These are phyloP conservation scores for Amphibalanus amphitrite DNA, from an alignment of 1,140 invertebrate genomes.

Conservation along the genomic window DNA sequence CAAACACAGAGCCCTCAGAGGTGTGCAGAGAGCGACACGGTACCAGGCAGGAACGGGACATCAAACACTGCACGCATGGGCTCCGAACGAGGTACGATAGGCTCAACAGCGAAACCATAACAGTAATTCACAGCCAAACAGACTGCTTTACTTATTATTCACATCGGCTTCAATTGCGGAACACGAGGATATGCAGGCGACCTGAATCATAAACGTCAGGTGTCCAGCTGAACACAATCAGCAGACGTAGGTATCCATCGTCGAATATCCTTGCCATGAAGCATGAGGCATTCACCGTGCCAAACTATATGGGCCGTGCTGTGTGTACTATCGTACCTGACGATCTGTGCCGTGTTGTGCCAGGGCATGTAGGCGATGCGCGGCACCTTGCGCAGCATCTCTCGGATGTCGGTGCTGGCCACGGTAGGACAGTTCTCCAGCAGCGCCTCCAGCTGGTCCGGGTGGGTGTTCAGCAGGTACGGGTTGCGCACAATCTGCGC, in stretches of 20 bases:
- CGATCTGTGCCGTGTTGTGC: not conserved
- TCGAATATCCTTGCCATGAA: no score
- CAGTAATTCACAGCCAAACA: no score
- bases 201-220: no score
- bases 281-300: no score
- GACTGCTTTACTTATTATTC: no score
- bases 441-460: not conserved
- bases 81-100: no score
- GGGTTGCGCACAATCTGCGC: not conserved
- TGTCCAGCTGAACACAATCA: not conserved
- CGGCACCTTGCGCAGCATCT: not conserved
- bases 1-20: not conserved
- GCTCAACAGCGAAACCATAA: no score
- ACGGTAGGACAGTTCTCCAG: not conserved
- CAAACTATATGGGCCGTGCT: not conserved
- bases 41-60: not conserved
- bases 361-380: constrained; percentile 1
- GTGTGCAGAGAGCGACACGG: not conserved
- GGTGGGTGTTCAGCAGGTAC: not conserved
- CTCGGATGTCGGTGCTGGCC: not conserved
- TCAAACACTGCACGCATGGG: not conserved
- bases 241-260: no score
- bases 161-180: no score
- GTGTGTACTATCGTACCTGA: not conserved
- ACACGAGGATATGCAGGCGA: no score